phyloP scores from a whole-genome alignment of 2,888 invertebrate genomes.

The Apocheima hispidaria region DNA sequence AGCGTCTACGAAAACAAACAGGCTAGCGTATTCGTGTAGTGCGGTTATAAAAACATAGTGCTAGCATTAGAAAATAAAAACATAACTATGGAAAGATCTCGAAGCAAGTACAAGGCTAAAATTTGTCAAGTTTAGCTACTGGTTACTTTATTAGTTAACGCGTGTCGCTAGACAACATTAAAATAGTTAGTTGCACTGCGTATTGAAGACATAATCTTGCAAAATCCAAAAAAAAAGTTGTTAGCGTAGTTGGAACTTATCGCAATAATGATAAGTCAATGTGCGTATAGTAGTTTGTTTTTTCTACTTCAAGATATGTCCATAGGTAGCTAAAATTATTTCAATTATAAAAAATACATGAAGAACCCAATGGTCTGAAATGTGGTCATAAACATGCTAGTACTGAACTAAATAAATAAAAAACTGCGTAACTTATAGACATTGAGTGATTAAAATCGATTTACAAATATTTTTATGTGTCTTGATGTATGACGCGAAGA shows the following conservation, averaged over 20 bases:
- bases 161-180: too few relatives aligned
- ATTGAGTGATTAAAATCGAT: constrained; percentile 2
- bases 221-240: too few relatives aligned
- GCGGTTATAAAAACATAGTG: constrained; percentile 38
- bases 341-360: background rate
- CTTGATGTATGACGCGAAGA: background rate
- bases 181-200: too few relatives aligned
- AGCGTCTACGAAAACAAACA: constrained; percentile 90
- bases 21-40: constrained; percentile 67
- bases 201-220: too few relatives aligned
- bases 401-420: background rate
- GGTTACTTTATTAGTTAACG: too few relatives aligned
- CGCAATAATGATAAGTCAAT: background rate
- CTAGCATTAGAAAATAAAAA: background rate
- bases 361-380: background rate
- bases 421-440: background rate
- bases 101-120: background rate
- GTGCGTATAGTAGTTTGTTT: background rate
- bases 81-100: background rate
- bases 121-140: too few relatives aligned
- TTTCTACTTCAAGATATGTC: constrained; percentile 18
- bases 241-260: too few relatives aligned
- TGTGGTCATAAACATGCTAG: constrained; percentile 19
- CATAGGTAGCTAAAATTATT: background rate
- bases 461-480: constrained; percentile 2